phyloP scores from a whole-genome alignment of 2,797 vertebrate species.

The Phrynocephalus vlangalii region DNA sequence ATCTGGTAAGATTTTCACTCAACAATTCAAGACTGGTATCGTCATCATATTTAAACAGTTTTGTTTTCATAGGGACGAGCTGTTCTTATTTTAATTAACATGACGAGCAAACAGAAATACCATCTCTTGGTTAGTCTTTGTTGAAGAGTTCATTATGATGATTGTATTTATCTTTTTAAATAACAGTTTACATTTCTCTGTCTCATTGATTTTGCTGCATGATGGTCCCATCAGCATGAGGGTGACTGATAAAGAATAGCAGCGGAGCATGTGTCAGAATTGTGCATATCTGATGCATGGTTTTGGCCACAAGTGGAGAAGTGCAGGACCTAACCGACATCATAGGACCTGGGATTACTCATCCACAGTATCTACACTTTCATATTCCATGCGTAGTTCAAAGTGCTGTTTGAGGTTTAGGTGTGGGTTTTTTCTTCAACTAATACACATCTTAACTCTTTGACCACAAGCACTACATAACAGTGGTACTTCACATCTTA shows the following conservation, averaged over 20 bases:
- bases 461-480: too few species aligned
- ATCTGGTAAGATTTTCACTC: constrained; percentile 38
- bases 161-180: constrained; percentile 65
- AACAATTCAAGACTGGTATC: constrained; percentile 47
- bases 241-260: background rate
- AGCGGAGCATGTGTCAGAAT: background rate
- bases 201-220: constrained; percentile 49
- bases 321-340: background rate
- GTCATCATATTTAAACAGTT: constrained; percentile 66
- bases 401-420: background rate
- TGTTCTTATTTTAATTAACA: constrained; percentile 68
- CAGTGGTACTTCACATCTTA: background rate
- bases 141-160: constrained; percentile 68
- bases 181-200: constrained; percentile 41
- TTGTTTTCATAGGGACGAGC: constrained; percentile 65
- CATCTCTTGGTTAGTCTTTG: constrained; percentile 62
- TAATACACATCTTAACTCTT: background rate
- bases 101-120: constrained; percentile 69
- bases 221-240: background rate
- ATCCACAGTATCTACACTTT: background rate
- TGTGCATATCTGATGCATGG: background rate
- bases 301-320: background rate
- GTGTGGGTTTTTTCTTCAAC: background rate
- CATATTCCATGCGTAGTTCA: background rate
- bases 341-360: background rate